Base-by-base conservation (phyloP, 2,888 invertebrate genomes). In the Magallana nippona region DNA sequence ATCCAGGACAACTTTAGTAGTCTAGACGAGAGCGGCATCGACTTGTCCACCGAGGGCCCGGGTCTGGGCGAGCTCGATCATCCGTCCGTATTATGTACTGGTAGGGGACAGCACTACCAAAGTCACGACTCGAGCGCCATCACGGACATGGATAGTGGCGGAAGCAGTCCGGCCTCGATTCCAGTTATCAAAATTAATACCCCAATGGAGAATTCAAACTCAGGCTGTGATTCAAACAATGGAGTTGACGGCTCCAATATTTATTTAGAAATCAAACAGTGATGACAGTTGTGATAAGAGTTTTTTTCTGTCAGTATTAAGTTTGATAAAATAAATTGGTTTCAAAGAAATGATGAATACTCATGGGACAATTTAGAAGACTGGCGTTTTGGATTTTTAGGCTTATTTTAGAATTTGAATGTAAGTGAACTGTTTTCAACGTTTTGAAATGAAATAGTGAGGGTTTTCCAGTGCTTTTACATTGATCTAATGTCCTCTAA, bases 1-100 rank as follows among this genome's bases (percentile, higher is more conserved):
- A 27, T 71, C 71, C 71, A 22, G 71, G 71, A 71, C 71, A 71
- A 71, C 71, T 71, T 71, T 27, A 71, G 71, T 71, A 71, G 27
- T 22, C 32, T 71, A 0, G 71, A 71, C 2, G 71, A 71, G 15
- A 71, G 13, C 71, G 32, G 71, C 13, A 22, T 71, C 13, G 22
- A 71, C 71, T 27, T 2, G 71, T 13, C 27, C 11, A 22, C 71
- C 10, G 71, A 71, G 13, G 71, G 15, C 13, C 71, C 71, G 13
- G 27, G 32, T 2, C 0, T 71, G 71, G 13, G 27, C 32, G 71
- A 32, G 15, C 15, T 32, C 27, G 44, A 44, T 44, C 22, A 71
- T 71, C 71, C 71, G 71, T 71, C 71, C 71, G 32, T 27, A 13
- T 71, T 22, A 22, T 22, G 15, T 5, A 71, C 22, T 11, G 11